These are phyloP conservation scores for Myopa testacea DNA, from an alignment of 2,888 invertebrate species.

Conservation along the genomic window DNA sequence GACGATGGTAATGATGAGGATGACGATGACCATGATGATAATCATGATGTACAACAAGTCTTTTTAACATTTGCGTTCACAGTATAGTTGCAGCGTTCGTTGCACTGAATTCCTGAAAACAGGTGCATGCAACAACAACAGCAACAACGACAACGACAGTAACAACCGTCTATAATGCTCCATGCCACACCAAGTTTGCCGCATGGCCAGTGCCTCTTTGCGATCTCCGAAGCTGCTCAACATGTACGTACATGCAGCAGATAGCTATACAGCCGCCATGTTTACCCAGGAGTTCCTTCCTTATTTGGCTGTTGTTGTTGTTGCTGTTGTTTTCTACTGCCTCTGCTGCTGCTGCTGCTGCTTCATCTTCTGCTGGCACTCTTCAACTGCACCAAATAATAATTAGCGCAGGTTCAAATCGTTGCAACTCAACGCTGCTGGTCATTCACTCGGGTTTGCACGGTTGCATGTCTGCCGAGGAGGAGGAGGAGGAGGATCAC, in stretches of 20 bases:
- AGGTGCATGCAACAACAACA: conserved; percentile 52
- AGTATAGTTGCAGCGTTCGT: conserved; percentile 36
- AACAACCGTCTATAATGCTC: neutral
- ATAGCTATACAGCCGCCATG: conserved; percentile 28
- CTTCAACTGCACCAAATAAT: conserved; percentile 59
- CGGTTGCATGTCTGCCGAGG: conserved; percentile 32
- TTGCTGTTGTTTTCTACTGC: neutral
- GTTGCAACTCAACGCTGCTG: conserved; percentile 41
- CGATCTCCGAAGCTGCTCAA: conserved; percentile 49
- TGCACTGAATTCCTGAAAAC: conserved; percentile 58
- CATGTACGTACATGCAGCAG: neutral
- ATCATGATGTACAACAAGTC: conserved; percentile 22
- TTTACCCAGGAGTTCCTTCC: conserved; percentile 48
- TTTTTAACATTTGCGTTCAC: conserved; percentile 29
- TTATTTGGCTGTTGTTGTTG: conserved; percentile 63
- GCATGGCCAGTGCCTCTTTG: conserved; percentile 29
- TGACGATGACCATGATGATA: conserved; percentile 3
- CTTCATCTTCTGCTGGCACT: neutral
- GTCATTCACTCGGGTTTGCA: conserved; percentile 43
- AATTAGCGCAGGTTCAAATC: conserved; percentile 61
- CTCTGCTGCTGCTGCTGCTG: neutral
- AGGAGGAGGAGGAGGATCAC: neutral
- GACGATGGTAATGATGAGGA: neutral
- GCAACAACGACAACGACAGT: conserved; percentile 4
- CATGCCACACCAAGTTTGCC: conserved; percentile 31